Conservation (phyloP, 2,113 vertebrate species). For the Camelus dromedarius region DNA sequence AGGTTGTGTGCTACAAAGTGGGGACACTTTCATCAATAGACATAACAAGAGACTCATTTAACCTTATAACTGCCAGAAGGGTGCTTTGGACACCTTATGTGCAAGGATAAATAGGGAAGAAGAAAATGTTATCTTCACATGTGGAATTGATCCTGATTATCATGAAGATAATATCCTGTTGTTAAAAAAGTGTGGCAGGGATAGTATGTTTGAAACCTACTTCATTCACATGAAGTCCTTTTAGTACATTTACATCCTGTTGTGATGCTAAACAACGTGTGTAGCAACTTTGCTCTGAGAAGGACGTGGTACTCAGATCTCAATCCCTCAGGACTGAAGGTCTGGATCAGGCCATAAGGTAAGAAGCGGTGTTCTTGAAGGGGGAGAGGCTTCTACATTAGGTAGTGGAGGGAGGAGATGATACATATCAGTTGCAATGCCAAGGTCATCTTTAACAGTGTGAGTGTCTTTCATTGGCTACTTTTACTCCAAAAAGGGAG, state of each 20-base stretch:
- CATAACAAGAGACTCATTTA: not conserved
- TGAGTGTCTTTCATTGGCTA: not conserved
- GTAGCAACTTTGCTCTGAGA: not conserved
- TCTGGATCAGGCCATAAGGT: not conserved
- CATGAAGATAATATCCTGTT: not conserved
- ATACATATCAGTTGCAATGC: not conserved
- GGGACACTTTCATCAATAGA: not conserved
- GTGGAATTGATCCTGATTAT: not conserved
- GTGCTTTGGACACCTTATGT: not conserved
- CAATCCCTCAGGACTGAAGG: not conserved
- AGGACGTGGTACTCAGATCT: not conserved
- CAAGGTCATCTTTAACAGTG: not conserved
- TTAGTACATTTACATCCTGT: not conserved
- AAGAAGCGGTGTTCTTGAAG: not conserved
- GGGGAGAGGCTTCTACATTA: not conserved
- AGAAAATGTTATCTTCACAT: not conserved
- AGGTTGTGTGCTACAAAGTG: not conserved
- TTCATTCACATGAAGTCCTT: not conserved
- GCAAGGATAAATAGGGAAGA: not conserved
- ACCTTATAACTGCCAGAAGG: not conserved
- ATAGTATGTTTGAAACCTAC: not conserved
- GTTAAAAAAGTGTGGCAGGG: not conserved
- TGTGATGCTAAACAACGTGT: not conserved
- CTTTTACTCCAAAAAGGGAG: not conserved
- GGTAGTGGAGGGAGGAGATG: not conserved